phyloP scores from a whole-genome alignment of 2,113 vertebrate species.

The Hypanus sabinus region DNA sequence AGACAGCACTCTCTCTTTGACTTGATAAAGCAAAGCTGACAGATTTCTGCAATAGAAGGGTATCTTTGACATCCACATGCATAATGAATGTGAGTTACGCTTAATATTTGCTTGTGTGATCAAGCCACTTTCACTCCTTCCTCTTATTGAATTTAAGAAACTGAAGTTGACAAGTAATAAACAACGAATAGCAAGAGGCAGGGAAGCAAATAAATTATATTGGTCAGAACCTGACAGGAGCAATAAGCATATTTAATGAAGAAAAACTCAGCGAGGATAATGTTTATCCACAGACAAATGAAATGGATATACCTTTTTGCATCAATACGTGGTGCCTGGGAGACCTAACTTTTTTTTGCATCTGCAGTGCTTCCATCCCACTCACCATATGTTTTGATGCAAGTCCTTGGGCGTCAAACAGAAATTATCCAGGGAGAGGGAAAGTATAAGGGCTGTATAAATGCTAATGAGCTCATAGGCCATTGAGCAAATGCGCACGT shows the following conservation, averaged over 20 bases:
- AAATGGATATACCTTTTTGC: background rate
- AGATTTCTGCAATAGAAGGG: background rate
- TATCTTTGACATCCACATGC: background rate
- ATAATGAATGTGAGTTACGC: background rate
- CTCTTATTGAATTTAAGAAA: background rate
- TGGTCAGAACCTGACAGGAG: background rate
- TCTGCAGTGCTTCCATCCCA: background rate
- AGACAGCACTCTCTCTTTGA: background rate
- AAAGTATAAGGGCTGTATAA: slow-evolving; percentile 2
- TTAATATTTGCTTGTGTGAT: background rate
- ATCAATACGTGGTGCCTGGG: background rate
- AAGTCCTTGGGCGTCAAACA: slow-evolving; percentile 24
- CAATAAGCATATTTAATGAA: slow-evolving; percentile 14
- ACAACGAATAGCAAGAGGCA: background rate
- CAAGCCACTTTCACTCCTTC: background rate
- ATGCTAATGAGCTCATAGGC: slow-evolving; percentile 22
- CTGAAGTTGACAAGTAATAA: slow-evolving; percentile 20
- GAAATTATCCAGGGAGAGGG: slow-evolving; percentile 35
- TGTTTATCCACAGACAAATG: background rate
- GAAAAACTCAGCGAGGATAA: background rate
- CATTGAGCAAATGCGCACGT: background rate
- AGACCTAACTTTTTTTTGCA: background rate
- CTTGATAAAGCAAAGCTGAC: background rate
- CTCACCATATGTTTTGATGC: background rate
- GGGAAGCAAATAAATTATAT: background rate